Evolutionary conservation across 2,888 invertebrate species (phyloP).

Genomic region (Lacanobia wlatinum): DNA sequence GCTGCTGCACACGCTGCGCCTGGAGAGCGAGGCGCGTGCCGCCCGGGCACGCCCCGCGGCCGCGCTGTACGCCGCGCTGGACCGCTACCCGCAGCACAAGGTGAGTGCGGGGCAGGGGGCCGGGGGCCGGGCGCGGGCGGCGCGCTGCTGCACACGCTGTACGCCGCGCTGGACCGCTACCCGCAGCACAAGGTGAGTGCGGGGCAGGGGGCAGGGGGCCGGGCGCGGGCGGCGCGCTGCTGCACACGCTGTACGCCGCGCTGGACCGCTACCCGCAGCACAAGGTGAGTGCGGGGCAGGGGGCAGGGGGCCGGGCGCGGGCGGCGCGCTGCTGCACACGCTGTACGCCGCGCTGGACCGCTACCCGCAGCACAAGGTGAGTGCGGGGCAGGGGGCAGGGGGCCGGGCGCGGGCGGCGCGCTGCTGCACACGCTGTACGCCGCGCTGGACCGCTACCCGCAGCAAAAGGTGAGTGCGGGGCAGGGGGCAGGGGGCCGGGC

Average conservation of each 20-base stretch:
- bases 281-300: slow-evolving; percentile 25
- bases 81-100: slow-evolving; percentile 46
- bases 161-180: slow-evolving; percentile 37
- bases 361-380: slow-evolving; percentile 44
- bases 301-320: too few species aligned
- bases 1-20: slow-evolving; percentile 51
- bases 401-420: slow-evolving; percentile 51
- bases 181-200: slow-evolving; percentile 43
- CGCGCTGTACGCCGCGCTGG: slow-evolving; percentile 42
- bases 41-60: slow-evolving; percentile 14
- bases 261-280: slow-evolving; percentile 44
- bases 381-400: slow-evolving; percentile 10
- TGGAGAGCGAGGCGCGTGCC: slow-evolving; percentile 52
- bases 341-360: slow-evolving; percentile 43
- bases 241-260: slow-evolving; percentile 27
- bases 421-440: slow-evolving; percentile 13
- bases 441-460: slow-evolving; percentile 44
- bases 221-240: slow-evolving; percentile 43
- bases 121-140: slow-evolving; percentile 46
- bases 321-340: slow-evolving; percentile 24
- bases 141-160: slow-evolving; percentile 8
- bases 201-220: slow-evolving; percentile 21
- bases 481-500: too few species aligned
- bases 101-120: slow-evolving; percentile 17
- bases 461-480: slow-evolving; percentile 31